A percentile compares a stretch with the other conserved stretches of the same genome.
Conservation (phyloP, 1,140 invertebrate species). For the Calliopsis andreniformis region DNA sequence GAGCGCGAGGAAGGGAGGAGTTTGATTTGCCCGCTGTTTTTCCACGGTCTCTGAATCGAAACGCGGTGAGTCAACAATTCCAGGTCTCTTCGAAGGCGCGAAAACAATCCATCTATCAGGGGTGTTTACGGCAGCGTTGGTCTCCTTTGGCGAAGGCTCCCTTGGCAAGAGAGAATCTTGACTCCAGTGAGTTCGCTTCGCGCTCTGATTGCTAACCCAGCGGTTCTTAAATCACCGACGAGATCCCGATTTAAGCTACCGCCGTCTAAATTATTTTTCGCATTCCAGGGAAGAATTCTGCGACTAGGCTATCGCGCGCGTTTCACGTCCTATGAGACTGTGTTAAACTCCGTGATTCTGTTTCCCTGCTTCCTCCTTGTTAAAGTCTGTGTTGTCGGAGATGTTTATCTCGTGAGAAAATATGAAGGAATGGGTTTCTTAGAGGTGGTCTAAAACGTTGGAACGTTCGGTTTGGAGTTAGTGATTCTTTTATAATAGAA, state of each 20-base stretch:
- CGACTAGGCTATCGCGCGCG: too few relatives aligned
- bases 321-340: too few relatives aligned
- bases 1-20: background rate
- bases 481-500: too few relatives aligned
- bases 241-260: constrained; percentile 16
- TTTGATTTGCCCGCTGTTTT: constrained; percentile 10
- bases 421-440: too few relatives aligned
- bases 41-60: background rate
- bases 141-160: constrained; percentile 33
- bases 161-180: constrained; percentile 16
- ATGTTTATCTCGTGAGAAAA: too few relatives aligned
- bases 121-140: constrained; percentile 65
- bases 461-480: too few relatives aligned
- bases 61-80: constrained; percentile 63
- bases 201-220: constrained; percentile 61
- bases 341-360: too few relatives aligned
- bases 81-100: constrained; percentile 66
- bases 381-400: too few relatives aligned
- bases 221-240: constrained; percentile 55
- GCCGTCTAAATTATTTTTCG: constrained; percentile 20
- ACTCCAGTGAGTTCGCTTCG: constrained; percentile 40
- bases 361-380: too few relatives aligned
- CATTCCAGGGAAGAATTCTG: background rate
- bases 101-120: constrained; percentile 75
- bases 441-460: too few relatives aligned